Evolutionary conservation across 2,113 vertebrate genomes (phyloP), one percentile per base, ranked within the genome.

Genomic region (Hippocampus guttulatus): DNA sequence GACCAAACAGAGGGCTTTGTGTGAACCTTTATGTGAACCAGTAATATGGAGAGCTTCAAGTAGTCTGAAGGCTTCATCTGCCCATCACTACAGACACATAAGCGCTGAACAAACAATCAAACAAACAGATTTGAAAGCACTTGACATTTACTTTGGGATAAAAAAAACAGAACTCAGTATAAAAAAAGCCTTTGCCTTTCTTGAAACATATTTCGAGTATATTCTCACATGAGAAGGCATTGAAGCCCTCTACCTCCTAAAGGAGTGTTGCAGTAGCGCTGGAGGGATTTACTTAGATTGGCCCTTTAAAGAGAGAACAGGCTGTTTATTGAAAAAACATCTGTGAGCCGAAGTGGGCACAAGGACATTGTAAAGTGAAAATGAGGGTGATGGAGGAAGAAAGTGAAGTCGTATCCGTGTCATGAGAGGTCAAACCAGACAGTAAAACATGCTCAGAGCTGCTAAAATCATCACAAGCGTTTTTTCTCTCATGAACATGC

Each of bases 281-380:
- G 47, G 15, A 15, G 47, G 47, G 15, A 38, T 38, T 16, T 49
- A 49, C 47, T 49, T 49, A 15, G 47, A 49, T 5, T 49, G 14
- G 4, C 10, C 23, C 10, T 57, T 12, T 20, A 57, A 3, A n/a
- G 51, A 54, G 21, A 54, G 18, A 57, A 57, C 55, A 25, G 55
- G 55, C 55, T 57, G 55, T 57, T 57, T 27, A 57, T 57, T 25
- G 55, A 49, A 49, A 54, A 57, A 57, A 57, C 23, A 57, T 57
- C 23, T 57, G 51, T 54, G 20, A 21, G 51, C 21, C 52, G 8
- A 21, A 55, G 52, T 55, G 52, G 21, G 47, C 47, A 51, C 5
- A 18, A 51, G 47, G 47, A 51, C 18, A 16, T 18, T 51, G 47
- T 51, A 51, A 51, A 51, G 15, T 51, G 47, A 51, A 55, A n/a